phyloP scores from a whole-genome alignment of 2,797 vertebrate species.

The Antrozous pallidus region DNA sequence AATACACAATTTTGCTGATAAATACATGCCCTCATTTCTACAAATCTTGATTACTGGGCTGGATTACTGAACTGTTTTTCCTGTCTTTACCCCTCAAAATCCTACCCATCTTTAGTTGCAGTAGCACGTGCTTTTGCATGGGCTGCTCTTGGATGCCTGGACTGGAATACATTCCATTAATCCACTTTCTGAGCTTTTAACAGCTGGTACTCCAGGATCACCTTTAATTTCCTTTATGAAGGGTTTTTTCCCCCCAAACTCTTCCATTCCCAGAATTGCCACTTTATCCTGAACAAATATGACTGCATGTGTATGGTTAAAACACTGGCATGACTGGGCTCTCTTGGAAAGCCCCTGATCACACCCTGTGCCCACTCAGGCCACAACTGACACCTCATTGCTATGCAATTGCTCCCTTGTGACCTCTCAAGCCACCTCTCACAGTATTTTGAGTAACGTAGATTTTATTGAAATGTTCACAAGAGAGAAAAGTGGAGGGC shows the following conservation, averaged over 20 bases:
- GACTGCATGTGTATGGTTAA: neutral
- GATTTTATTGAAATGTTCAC: slow-evolving; percentile 12
- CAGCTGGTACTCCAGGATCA: neutral
- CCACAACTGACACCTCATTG: neutral
- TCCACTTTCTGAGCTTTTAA: neutral
- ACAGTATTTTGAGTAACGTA: neutral
- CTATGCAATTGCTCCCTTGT: neutral
- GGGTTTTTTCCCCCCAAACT: neutral
- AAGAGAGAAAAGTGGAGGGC: neutral
- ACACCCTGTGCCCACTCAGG: neutral
- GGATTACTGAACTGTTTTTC: neutral
- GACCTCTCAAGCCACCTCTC: neutral
- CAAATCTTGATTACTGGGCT: neutral
- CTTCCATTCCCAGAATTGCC: neutral
- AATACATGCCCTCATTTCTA: neutral
- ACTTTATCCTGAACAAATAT: neutral
- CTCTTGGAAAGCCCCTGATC: neutral
- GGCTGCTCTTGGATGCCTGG: neutral
- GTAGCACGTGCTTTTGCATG: neutral
- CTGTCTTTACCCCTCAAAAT: neutral
- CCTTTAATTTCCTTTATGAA: neutral
- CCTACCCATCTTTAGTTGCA: neutral
- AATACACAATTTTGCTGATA: neutral
- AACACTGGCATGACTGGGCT: neutral
- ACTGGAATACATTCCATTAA: neutral